These are phyloP conservation scores for Drosophila pectinifera DNA, from an alignment of 1,140 invertebrate species.

Conservation along the genomic window DNA sequence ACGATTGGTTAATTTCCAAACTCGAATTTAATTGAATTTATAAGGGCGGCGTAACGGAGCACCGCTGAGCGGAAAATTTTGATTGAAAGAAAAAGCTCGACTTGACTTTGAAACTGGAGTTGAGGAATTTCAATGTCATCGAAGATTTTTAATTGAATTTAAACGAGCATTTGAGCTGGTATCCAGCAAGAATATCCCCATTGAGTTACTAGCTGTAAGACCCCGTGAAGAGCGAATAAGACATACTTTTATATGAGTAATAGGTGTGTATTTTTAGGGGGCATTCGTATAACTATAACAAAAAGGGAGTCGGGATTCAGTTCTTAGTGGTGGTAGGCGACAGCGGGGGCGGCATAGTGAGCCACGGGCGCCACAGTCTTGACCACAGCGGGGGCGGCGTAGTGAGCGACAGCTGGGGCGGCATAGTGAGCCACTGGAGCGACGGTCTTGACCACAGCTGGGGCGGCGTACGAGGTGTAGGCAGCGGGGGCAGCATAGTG, in stretches of 20 bases:
- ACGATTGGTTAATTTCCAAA: constrained; percentile 51
- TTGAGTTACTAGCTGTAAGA: constrained; percentile 21
- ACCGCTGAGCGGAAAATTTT: constrained; percentile 39
- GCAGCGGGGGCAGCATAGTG: constrained; percentile 55
- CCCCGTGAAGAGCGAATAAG: not conserved
- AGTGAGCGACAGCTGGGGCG: constrained; percentile 62
- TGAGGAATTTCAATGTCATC: constrained; percentile 65
- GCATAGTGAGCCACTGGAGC: constrained; percentile 57
- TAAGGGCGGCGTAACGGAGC: constrained; percentile 47
- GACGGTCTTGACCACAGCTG: too few species aligned
- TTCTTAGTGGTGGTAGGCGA: constrained; percentile 72
- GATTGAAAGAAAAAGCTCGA: constrained; percentile 18
- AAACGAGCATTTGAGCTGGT: not conserved
- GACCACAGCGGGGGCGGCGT: constrained; percentile 56
- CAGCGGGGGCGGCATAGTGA: constrained; percentile 35
- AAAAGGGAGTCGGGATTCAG: constrained; percentile 16
- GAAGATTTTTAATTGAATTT: not conserved
- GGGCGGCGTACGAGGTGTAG: too few species aligned
- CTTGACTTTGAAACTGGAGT: constrained; percentile 26
- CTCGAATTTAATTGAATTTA: constrained; percentile 14
- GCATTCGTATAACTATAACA: constrained; percentile 50
- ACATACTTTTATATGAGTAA: constrained; percentile 11
- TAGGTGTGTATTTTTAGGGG: constrained; percentile 29
- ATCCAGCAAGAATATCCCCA: not conserved
- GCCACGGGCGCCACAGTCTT: too few species aligned